Evolutionary conservation across 2,113 vertebrate species (phyloP).

Genomic region (Todiramphus saurophagus): DNA sequence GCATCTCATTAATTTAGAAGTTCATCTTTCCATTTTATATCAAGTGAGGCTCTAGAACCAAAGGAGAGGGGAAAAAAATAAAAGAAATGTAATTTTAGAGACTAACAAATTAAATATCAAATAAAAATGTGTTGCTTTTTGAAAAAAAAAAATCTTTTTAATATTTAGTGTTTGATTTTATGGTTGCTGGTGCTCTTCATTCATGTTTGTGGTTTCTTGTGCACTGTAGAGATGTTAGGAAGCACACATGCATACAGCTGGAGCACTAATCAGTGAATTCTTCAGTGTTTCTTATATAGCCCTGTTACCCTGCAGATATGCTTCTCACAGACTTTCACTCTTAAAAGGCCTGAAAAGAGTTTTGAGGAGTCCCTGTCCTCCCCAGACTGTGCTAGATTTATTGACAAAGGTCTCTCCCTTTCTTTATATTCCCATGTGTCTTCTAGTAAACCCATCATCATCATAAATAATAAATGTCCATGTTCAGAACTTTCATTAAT

Average conservation of each 20-base stretch:
- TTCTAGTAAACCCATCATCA: not conserved
- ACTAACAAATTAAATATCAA: not conserved
- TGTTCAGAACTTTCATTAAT: not conserved
- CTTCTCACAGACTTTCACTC: not conserved
- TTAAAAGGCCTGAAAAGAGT: not conserved
- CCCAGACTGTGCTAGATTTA: not conserved
- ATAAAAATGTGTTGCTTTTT: not conserved
- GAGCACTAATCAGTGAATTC: not conserved
- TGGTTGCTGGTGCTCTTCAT: not conserved
- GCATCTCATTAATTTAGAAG: not conserved
- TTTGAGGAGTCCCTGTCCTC: not conserved
- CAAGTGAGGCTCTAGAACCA: not conserved
- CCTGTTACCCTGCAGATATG: not conserved
- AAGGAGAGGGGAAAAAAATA: accelerated
- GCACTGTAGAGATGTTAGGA: not conserved
- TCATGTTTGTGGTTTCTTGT: not conserved
- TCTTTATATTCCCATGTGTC: not conserved
- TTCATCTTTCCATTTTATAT: not conserved
- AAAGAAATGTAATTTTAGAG: not conserved
- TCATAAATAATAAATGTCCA: not conserved
- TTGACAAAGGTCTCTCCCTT: not conserved
- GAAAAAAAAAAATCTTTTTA: not conserved
- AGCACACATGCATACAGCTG: not conserved
- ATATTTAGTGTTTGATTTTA: not conserved
- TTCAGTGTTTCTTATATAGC: not conserved